Base-by-base conservation (phyloP, 2,113 vertebrate species). In the Hiodon tergisus region DNA sequence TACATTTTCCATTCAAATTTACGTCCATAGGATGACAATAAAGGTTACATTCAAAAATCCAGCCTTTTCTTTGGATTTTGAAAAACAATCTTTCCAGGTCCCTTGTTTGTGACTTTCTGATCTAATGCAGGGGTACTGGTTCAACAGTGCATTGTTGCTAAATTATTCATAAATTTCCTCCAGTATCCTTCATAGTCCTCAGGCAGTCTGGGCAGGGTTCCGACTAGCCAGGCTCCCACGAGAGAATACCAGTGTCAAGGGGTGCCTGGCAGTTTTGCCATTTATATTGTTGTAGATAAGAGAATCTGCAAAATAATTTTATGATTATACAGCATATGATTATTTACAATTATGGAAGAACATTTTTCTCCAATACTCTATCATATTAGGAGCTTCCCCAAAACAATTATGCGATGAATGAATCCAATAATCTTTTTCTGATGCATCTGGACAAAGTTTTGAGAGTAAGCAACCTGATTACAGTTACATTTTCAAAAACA, bases 151-250 rank as follows among this genome's bases (percentile, higher is more conserved):
- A 67, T 68, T 17, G 66, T 50, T 67, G 5, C 63, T 47, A 59
- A 58, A 17, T 62, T 54, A 31, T 48, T 67, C 63, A 75, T 68
- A 59, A 48, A 68, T 50, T 55, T 11, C 46, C 54, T 4, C 4
- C 67, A 16, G 50, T 53, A 51, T 14, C 31, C 54, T 11, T 31
- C 9, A 10, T 17, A 17, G 61, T 73, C 72, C 61, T 53, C 72
- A 74, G 3, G 16, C 60, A 58, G 70, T 31, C 70, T 83, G 73
- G 69, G 72, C 62, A 2, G 1, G 0, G 31, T 63, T 77, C 79
- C 77, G 80, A 48, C 69, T 72, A 77, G 47, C 71, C 59, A 71
- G 83, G 78, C 81, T 85, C 85, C 80, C 80, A 53, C 60, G 46
- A 52, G 81, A 75, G 75, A 66, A 71, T 70, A 58, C 67, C 7